A percentile compares a stretch with the other conserved stretches of the same genome.
Conservation (phyloP, 2,888 invertebrate species). For the Blastobasis adustella region DNA sequence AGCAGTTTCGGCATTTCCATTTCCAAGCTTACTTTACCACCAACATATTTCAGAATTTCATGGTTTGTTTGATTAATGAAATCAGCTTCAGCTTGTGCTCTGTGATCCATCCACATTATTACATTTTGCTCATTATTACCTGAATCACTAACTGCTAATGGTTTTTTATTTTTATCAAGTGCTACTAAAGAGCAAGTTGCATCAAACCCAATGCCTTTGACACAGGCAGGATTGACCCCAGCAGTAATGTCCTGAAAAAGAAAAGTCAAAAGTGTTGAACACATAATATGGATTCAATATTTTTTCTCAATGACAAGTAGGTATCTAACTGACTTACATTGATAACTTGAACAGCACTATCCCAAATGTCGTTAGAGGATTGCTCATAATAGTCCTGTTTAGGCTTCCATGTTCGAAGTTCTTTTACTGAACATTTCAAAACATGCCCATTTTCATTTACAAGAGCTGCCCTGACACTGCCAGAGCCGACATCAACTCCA, state of each 20-base stretch:
- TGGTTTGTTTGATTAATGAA: constrained; percentile 86
- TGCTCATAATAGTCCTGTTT: constrained; percentile 89
- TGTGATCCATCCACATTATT: constrained; percentile 95
- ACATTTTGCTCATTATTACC: constrained; percentile 84
- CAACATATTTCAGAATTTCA: constrained; percentile 87
- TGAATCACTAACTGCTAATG: constrained; percentile 81
- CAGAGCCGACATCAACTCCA: constrained; percentile 95
- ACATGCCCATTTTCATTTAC: constrained; percentile 82
- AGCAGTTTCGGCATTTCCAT: constrained; percentile 96
- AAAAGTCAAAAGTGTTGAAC: background rate
- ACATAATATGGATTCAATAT: too few species aligned
- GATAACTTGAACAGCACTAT: constrained; percentile 80
- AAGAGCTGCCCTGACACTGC: constrained; percentile 90
- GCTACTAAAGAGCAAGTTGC: constrained; percentile 95
- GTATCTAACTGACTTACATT: constrained; percentile 72
- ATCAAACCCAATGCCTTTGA: constrained; percentile 95
- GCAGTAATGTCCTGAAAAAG: constrained; percentile 75
- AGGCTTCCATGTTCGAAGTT: constrained; percentile 86
- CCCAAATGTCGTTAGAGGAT: constrained; percentile 93
- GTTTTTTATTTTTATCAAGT: constrained; percentile 79
- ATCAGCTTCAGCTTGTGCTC: constrained; percentile 86
- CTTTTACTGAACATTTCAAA: constrained; percentile 75
- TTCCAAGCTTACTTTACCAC: constrained; percentile 95
- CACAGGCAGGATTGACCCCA: constrained; percentile 63
- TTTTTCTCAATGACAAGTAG: background rate